Conservation (phyloP, 2,113 vertebrate genomes). For the Budorcas taxicolor region DNA sequence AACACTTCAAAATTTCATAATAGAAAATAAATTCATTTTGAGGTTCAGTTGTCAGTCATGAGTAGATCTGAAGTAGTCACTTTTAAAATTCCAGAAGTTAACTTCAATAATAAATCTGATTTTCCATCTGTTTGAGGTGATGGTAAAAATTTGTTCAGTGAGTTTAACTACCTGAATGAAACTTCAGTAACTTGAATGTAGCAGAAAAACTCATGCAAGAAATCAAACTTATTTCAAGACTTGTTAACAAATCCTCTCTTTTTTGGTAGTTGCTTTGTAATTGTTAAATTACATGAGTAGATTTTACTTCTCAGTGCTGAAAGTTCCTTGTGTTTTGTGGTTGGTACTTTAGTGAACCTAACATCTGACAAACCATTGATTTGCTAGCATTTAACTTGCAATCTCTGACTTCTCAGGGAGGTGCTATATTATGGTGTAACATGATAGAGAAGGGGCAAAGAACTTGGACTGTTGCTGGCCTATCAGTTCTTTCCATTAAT, state of each 20-base stretch:
- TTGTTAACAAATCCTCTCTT: constrained; percentile 14
- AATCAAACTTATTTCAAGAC: constrained; percentile 61
- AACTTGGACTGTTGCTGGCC: constrained; percentile 42
- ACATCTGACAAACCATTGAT: constrained; percentile 14
- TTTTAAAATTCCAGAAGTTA: constrained; percentile 42
- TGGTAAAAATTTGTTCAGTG: not conserved
- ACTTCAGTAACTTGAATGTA: constrained; percentile 28
- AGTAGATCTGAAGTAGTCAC: not conserved
- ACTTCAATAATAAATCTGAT: constrained; percentile 31
- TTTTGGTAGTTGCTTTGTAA: constrained; percentile 39
- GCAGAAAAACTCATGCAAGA: constrained; percentile 48
- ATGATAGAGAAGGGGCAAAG: constrained; percentile 19
- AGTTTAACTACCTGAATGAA: constrained; percentile 23
- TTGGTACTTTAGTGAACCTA: not conserved
- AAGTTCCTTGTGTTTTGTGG: not conserved
- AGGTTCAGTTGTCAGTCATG: not conserved
- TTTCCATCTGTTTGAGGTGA: not conserved
- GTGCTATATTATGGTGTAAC: not conserved
- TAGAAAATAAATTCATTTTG: constrained; percentile 13
- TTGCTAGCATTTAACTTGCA: not conserved
- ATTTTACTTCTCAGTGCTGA: constrained; percentile 13
- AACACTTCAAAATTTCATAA: not conserved
- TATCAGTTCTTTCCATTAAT: constrained; percentile 70
- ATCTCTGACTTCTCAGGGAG: not conserved
- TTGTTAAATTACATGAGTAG: not conserved